A percentile compares a stretch with the other conserved stretches of the same genome.
These are phyloP conservation scores for Bilobella aurantiaca DNA, from an alignment of 1,140 invertebrate species.

Conservation along the genomic window DNA sequence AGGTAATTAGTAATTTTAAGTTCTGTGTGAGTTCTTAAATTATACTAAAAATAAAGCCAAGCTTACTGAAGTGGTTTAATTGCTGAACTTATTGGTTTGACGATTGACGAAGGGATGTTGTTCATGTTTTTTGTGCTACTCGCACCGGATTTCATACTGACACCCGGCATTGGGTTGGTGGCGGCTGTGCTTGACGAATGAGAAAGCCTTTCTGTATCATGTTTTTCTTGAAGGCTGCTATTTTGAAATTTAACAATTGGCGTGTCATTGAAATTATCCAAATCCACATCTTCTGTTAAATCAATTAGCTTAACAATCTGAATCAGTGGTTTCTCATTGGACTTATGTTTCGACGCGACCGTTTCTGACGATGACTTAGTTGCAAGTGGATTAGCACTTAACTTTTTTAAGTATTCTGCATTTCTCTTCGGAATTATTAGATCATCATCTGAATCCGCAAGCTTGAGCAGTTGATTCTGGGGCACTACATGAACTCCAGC, in stretches of 20 bases:
- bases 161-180: background rate
- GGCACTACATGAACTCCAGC: too few species aligned
- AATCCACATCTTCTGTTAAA: background rate
- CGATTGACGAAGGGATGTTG: too few species aligned
- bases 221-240: background rate
- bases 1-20: too few species aligned
- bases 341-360: too few species aligned
- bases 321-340: background rate
- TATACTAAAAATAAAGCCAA: too few species aligned
- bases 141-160: background rate
- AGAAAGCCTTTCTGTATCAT: too few species aligned
- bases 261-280: slow-evolving; percentile 5
- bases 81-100: too few species aligned
- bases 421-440: background rate
- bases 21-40: too few species aligned
- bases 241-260: background rate
- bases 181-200: too few species aligned
- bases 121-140: too few species aligned
- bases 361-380: background rate
- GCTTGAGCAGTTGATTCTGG: too few species aligned
- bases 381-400: background rate
- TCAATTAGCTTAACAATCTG: background rate
- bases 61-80: too few species aligned
- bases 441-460: background rate
- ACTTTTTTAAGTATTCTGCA: background rate